A percentile compares a stretch with the other conserved stretches of the same genome.
These are phyloP conservation scores for Centruroides vittatus DNA, from an alignment of 1,140 invertebrate species.

Conservation along the genomic window DNA sequence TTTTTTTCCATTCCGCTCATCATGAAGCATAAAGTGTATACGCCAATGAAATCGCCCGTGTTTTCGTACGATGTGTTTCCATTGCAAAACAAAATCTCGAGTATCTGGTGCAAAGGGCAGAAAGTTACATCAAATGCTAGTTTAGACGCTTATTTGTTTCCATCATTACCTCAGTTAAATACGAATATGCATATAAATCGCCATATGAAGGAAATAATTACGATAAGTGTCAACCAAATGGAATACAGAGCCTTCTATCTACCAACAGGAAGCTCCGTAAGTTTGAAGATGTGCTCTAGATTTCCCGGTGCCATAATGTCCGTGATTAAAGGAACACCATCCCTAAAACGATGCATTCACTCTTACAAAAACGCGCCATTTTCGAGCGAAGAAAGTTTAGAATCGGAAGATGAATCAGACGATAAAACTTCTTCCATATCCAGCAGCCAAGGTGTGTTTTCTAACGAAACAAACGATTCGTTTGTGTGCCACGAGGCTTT, in stretches of 20 bases:
- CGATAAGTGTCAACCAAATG: no score
- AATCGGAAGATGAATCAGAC: constrained; percentile 10
- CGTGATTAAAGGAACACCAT: constrained; percentile 7
- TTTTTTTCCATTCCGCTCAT: constrained; percentile 4
- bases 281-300: constrained; percentile 41
- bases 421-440: constrained; percentile 12
- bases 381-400: neutral
- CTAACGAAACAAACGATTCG: constrained; percentile 2
- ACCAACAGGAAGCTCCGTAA: no score
- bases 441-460: constrained; percentile 10
- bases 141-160: constrained; percentile 4
- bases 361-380: no score
- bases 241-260: no score
- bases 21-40: constrained; percentile 7
- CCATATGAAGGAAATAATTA: no score
- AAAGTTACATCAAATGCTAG: neutral
- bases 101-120: constrained; percentile 8
- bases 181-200: no score
- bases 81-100: neutral
- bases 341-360: no score
- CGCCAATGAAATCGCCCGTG: neutral
- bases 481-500: constrained; percentile 3
- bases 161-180: neutral
- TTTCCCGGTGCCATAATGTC: constrained; percentile 29
- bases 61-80: neutral